Conservation (phyloP, 92 coral and sea anemone genomes). For the Galaxea fascicularis region DNA sequence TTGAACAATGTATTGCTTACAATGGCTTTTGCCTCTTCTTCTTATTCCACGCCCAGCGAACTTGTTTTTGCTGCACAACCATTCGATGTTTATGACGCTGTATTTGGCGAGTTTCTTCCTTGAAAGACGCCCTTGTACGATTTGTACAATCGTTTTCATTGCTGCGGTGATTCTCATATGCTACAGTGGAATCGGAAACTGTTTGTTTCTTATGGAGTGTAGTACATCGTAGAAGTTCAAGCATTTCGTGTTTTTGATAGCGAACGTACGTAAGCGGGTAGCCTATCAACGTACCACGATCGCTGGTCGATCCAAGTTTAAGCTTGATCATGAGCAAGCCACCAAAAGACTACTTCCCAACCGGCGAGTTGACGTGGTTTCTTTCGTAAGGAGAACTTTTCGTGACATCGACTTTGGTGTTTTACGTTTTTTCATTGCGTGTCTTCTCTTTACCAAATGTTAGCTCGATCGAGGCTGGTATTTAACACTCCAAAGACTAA, state of each 20-base stretch:
- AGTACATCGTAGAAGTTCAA: conserved; percentile 61
- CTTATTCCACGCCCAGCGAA: conserved; percentile 98
- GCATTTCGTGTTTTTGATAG: conserved; percentile 3
- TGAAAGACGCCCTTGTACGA: conserved; percentile 99
- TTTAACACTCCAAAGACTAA: too few relatives aligned
- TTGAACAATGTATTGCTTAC: conserved; percentile 93
- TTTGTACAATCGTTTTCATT: conserved; percentile 95
- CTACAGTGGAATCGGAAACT: conserved; percentile 99
- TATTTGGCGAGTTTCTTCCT: conserved; percentile 98
- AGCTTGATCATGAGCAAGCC: too few relatives aligned
- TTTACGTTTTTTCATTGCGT: too few relatives aligned
- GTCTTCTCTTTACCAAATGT: too few relatives aligned
- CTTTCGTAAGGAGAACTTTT: too few relatives aligned
- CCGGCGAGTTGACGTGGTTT: too few relatives aligned
- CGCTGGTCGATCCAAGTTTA: neutral
- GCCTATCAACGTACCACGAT: neutral
- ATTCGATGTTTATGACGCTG: conserved; percentile 99
- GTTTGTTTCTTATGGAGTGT: conserved; percentile 92
- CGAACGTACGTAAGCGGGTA: neutral
- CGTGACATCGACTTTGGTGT: too few relatives aligned
- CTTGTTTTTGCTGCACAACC: conserved; percentile 93
- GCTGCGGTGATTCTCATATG: conserved; percentile 96
- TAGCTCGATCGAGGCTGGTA: too few relatives aligned
- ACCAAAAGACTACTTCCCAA: too few relatives aligned
- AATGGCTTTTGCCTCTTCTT: conserved; percentile 96